Percentiles rank a stretch among this genome's conserved stretches.
Evolutionary conservation across 2,888 invertebrate genomes (phyloP).

Genomic region (Xylocampa areola): DNA sequence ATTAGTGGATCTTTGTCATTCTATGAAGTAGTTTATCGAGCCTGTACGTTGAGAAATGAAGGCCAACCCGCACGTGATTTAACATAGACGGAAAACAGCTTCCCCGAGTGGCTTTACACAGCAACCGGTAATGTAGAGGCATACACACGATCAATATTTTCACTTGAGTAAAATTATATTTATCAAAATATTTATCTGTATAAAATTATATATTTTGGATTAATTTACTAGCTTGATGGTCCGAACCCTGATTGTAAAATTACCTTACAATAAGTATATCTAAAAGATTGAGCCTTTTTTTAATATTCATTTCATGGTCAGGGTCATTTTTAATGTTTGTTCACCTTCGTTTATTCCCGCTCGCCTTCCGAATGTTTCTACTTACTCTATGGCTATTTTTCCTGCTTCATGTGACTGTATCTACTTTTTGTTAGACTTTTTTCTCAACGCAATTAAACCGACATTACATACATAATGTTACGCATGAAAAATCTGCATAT

Average conservation of each 20-base stretch:
- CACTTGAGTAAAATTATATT: not conserved
- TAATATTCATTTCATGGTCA: slow-evolving; percentile 48
- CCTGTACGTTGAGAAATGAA: slow-evolving; percentile 60
- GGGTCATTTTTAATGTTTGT: slow-evolving; percentile 50
- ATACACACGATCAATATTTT: slow-evolving; percentile 6
- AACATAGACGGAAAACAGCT: slow-evolving; percentile 70
- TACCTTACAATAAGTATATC: too few species aligned
- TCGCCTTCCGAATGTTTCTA: slow-evolving; percentile 23
- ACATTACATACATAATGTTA: slow-evolving; percentile 32
- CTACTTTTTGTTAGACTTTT: slow-evolving; percentile 9
- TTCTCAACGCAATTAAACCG: slow-evolving; percentile 22
- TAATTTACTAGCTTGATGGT: too few species aligned
- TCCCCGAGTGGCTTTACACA: slow-evolving; percentile 57
- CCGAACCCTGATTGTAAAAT: too few species aligned
- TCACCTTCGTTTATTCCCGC: slow-evolving; percentile 33
- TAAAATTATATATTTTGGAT: too few species aligned
- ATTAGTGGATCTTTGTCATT: slow-evolving; percentile 34
- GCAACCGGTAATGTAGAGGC: slow-evolving; percentile 35
- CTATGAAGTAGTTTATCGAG: slow-evolving; percentile 34
- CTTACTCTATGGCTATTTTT: slow-evolving; percentile 3
- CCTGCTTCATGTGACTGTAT: slow-evolving; percentile 3
- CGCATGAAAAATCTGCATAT: slow-evolving; percentile 25
- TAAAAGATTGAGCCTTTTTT: too few species aligned
- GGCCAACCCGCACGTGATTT: slow-evolving; percentile 75
- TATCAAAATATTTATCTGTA: too few species aligned